A percentile compares a stretch with the other conserved stretches of the same genome.
Conservation (phyloP, 2,113 vertebrate genomes). For the Salvelinus fontinalis region DNA sequence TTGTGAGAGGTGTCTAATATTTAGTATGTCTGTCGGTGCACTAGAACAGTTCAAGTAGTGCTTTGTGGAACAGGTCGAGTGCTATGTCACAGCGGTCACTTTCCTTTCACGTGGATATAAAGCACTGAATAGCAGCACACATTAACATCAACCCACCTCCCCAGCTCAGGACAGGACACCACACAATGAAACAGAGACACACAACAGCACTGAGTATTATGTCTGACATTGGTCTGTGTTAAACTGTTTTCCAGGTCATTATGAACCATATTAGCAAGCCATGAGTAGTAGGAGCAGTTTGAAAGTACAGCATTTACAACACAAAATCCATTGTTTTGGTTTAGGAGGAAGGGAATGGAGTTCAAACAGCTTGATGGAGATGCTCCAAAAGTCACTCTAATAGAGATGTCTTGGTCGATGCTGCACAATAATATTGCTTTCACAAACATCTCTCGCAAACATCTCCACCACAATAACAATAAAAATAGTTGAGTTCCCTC, state of each 20-base stretch:
- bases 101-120: conserved; percentile 25
- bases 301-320: no score
- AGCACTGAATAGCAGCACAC: conserved; percentile 16
- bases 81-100: conserved; percentile 23
- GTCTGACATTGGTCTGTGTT: no score
- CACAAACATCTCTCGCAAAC: conserved; percentile 27
- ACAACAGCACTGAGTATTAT: no score
- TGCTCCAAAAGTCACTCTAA: conserved; percentile 5
- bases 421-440: neutral
- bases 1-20: conserved; percentile 6
- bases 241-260: no score
- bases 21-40: neutral
- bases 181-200: no score
- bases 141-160: conserved; percentile 9
- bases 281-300: no score
- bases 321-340: no score
- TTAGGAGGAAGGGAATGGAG: no score
- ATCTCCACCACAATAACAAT: conserved; percentile 22
- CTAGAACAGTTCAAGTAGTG: neutral
- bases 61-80: conserved; percentile 35
- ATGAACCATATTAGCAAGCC: no score
- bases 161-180: no score
- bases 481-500: conserved; percentile 28
- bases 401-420: conserved; percentile 7
- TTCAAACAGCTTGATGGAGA: conserved; percentile 3